Evolutionary conservation across 2,797 vertebrate species (phyloP).

Genomic region (Microctenopoma steveboyesi): DNA sequence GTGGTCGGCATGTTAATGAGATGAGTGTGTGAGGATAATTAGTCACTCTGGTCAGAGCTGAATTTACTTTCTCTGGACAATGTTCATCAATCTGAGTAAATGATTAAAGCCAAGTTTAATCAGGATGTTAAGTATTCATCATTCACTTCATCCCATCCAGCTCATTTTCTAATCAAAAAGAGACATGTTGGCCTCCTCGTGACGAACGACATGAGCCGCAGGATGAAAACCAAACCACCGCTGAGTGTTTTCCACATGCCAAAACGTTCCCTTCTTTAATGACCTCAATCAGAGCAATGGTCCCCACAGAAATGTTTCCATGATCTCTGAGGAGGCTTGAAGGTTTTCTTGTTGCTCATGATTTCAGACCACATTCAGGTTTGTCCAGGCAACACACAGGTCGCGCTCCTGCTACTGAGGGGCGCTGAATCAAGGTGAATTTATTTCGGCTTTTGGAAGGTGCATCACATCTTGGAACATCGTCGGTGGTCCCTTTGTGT

Average conservation of each 20-base stretch:
- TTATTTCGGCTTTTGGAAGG: no score
- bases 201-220: neutral
- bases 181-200: neutral
- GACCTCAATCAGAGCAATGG: conserved; percentile 22
- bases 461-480: no score
- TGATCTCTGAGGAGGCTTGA: conserved; percentile 12
- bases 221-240: conserved; percentile 19
- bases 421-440: no score
- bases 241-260: neutral
- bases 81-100: neutral
- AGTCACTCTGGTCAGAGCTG: neutral
- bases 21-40: neutral
- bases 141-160: neutral
- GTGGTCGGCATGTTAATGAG: conserved; percentile 2
- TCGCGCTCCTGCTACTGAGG: no score
- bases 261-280: neutral
- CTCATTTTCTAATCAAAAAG: neutral
- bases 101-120: neutral
- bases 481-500: no score
- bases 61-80: neutral
- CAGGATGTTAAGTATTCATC: neutral
- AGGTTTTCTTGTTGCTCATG: conserved; percentile 1
- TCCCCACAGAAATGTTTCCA: conserved; percentile 39
- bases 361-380: neutral
- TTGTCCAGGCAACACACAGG: no score